Evolutionary conservation across 2,797 vertebrate genomes (phyloP).

Genomic region (Darevskia mixta): DNA sequence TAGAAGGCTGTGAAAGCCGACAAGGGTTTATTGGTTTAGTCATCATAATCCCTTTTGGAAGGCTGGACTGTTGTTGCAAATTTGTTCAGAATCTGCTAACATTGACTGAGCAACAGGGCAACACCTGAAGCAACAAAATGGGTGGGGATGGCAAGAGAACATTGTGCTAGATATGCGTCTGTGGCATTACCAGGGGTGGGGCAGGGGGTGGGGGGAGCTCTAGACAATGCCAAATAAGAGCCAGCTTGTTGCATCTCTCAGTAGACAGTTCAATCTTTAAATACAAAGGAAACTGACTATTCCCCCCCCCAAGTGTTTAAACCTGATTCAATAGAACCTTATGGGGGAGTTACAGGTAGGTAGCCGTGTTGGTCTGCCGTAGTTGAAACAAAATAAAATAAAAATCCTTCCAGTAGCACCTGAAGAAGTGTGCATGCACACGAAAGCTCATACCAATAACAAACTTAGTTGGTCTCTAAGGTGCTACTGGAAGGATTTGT

Average conservation of each 20-base stretch:
- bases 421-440: too few species aligned
- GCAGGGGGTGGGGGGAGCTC: slow-evolving; percentile 35
- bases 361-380: too few species aligned
- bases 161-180: not conserved
- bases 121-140: slow-evolving; percentile 67
- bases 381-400: too few species aligned
- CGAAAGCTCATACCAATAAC: too few species aligned
- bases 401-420: too few species aligned
- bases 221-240: slow-evolving; percentile 28
- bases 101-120: slow-evolving; percentile 59
- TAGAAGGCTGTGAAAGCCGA: slow-evolving; percentile 63
- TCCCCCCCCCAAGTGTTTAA: not conserved
- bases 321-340: not conserved
- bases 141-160: slow-evolving; percentile 64
- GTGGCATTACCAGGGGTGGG: slow-evolving; percentile 41
- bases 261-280: slow-evolving; percentile 41
- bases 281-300: not conserved
- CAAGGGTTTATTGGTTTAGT: slow-evolving; percentile 69
- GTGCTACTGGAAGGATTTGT: too few species aligned
- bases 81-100: slow-evolving; percentile 73
- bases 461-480: too few species aligned
- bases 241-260: slow-evolving; percentile 42
- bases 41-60: slow-evolving; percentile 71
- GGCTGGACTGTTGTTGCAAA: slow-evolving; percentile 71
- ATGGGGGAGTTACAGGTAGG: not conserved